Conservation (phyloP, 2,797 vertebrate genomes). For the Acanthiza pusilla region DNA sequence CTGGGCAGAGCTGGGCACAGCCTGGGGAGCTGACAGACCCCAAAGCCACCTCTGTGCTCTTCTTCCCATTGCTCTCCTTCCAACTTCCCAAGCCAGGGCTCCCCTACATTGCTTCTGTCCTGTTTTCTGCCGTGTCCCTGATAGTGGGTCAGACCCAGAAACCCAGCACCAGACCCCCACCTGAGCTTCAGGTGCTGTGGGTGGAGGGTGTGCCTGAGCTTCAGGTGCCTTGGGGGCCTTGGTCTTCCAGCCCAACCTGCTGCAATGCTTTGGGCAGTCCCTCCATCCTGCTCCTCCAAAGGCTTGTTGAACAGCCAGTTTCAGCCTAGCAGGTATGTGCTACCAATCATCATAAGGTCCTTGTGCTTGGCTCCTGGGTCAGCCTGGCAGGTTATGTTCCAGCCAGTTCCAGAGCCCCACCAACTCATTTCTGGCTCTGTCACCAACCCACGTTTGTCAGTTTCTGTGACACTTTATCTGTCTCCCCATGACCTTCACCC, state of each 20-base stretch:
- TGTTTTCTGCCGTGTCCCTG: not conserved
- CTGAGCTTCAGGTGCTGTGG: not conserved
- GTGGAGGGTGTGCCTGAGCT: not conserved
- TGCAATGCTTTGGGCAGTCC: not conserved
- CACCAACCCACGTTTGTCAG: accelerated
- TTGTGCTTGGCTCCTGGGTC: not conserved
- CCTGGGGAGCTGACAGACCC: not conserved
- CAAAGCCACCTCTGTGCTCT: not conserved
- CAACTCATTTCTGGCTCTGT: not conserved
- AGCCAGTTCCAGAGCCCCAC: not conserved
- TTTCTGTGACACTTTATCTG: not conserved
- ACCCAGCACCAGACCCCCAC: not conserved
- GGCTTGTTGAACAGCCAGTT: not conserved
- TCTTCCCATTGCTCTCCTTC: not conserved
- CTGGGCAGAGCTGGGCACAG: not conserved
- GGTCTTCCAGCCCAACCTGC: not conserved
- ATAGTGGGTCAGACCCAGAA: not conserved
- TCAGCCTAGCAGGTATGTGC: not conserved
- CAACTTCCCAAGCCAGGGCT: not conserved
- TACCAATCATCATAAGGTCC: not conserved
- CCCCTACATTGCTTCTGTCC: not conserved
- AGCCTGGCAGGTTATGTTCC: not conserved
- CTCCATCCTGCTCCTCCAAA: not conserved
- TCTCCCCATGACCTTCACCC: not conserved
- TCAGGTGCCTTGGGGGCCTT: not conserved